Conservation (phyloP, 2,797 vertebrate species). For the Melanotaenia pygmaea region DNA sequence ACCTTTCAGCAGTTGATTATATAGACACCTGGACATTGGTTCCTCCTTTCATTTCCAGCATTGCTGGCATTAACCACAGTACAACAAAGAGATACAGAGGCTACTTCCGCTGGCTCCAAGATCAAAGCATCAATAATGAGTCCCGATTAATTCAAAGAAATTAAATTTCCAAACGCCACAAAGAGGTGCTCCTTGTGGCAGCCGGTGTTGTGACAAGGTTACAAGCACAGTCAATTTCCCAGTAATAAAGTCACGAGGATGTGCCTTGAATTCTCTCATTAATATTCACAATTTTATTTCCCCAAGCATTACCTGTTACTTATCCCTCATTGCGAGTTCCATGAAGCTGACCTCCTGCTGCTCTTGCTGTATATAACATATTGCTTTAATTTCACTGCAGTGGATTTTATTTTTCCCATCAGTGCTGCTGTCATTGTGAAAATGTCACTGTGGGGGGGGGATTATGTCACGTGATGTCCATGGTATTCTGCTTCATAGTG, state of each 20-base stretch:
- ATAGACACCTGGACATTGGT: slow-evolving; percentile 47
- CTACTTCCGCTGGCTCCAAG: slow-evolving; percentile 32
- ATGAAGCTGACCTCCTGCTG: slow-evolving; percentile 23
- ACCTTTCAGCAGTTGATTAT: slow-evolving; percentile 38
- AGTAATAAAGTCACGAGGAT: slow-evolving; percentile 39
- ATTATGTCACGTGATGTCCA: slow-evolving; percentile 16
- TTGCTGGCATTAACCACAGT: slow-evolving; percentile 49
- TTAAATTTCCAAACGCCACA: slow-evolving; percentile 49
- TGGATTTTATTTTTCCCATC: slow-evolving; percentile 44
- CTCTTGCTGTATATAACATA: slow-evolving; percentile 8
- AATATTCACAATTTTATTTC: slow-evolving; percentile 34
- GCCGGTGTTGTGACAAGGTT: slow-evolving; percentile 38
- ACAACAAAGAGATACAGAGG: slow-evolving; percentile 52
- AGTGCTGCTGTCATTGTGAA: slow-evolving; percentile 18
- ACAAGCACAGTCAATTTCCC: slow-evolving; percentile 43
- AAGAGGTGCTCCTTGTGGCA: slow-evolving; percentile 33
- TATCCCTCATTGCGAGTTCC: slow-evolving; percentile 25
- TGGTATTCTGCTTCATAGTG: slow-evolving; percentile 10
- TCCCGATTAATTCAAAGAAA: slow-evolving; percentile 66
- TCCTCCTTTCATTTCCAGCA: slow-evolving; percentile 53
- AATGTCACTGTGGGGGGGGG: slow-evolving; percentile 23
- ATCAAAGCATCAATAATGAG: slow-evolving; percentile 70
- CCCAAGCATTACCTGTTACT: slow-evolving; percentile 30
- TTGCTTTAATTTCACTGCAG: slow-evolving; percentile 28
- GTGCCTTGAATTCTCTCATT: slow-evolving; percentile 51